Evolutionary conservation across 2,888 invertebrate species (phyloP), one percentile per base, ranked within the genome.

Genomic region (Lepas anatifera): DNA sequence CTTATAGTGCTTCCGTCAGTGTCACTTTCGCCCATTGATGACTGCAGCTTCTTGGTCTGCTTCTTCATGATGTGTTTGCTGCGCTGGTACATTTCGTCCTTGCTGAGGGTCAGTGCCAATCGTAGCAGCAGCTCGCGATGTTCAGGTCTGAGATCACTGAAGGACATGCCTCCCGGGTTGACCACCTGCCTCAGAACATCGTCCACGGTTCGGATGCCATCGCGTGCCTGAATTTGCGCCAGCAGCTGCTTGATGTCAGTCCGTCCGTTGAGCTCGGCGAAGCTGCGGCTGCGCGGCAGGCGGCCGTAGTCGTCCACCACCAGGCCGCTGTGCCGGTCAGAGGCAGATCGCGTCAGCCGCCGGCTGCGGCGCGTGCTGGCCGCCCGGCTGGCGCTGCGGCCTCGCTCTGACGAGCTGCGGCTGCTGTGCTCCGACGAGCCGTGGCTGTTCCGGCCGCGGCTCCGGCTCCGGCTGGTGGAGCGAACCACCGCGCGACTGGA

Each of bases 131-230:
- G 91, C 81, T 93, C 93, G 79, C 93, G 92, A 79, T 94, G 93
- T 73, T 93, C 89, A 63, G 93, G 93, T 79, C 92, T 92, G 72
- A 94, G 83, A 77, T 93, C 92, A 81, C 93, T 93, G 80, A 92
- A 93, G 70, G 92, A 92, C 92, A 93, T 93, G 72, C 93, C 93
- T 79, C 93, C 91, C 46, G 92, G 88, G 80, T 92, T 90, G 76
- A 94, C 91, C 78, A 94, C 93, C 77, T 90, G 89, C 77, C 88
- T 89, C 68, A 94, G 83, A 0, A 78, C 75, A 37, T 75, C 74
- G 67, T 93, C 92, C 81, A 92, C 86, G 70, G 90, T 92, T 78
- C 90, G 89, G 69, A 92, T 84, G 77, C 92, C 92, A 81, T 92
- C 92, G 81, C 74, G 73, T 48, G 70, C 69, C 70, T 75, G 75